Evolutionary conservation across 2,888 invertebrate species (phyloP), one percentile per base, ranked within the genome.

Genomic region (Dexiosoma caninum): DNA sequence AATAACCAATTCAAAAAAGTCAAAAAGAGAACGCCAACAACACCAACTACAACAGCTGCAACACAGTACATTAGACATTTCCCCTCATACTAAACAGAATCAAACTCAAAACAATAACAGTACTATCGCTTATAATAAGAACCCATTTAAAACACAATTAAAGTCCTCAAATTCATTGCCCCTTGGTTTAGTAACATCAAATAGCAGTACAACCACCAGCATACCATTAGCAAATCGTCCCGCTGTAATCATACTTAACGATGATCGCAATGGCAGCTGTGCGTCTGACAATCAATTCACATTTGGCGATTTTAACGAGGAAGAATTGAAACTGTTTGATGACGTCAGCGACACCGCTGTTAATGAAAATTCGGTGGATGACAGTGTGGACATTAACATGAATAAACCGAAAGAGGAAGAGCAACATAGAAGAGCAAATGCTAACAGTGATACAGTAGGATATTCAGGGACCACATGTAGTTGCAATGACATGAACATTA

Each of bases 171-270:
- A 74, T 37, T 66, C 76, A n/a, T 59, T 78, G 19, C 59, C 78
- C 12, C 59, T 69, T 6, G 60, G 60, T 7, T 53, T 60, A 27
- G 1, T 27, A 57, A 16, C 51, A 9, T 14, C 49, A 16, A n/a
- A n/a, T n/a, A n/a, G n/a, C n/a, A n/a, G n/a, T n/a, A n/a, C n/a
- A n/a, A n/a, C n/a, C n/a, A 14, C 40, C 3, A 40, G 8, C 44
- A 72, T 37, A 40, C 10, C 44, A 32, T 27, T 44, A 60, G 19
- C 32, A 37, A 81, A 85, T 82, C 85, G 89, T 32, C 95, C 95
- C 70, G 93, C 95, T 66, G 95, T 95, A 81, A 93, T 95, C 80
- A 94, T 95, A 87, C 91, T 95, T 83, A 93, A 94, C 88, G 93
- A 94, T 86, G 88, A 89, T 85, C 82, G 84, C 69, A 82, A 62